Evolutionary conservation across 1,140 invertebrate species (phyloP), one percentile per base, ranked within the genome.

Genomic region (Drosophila elegans): DNA sequence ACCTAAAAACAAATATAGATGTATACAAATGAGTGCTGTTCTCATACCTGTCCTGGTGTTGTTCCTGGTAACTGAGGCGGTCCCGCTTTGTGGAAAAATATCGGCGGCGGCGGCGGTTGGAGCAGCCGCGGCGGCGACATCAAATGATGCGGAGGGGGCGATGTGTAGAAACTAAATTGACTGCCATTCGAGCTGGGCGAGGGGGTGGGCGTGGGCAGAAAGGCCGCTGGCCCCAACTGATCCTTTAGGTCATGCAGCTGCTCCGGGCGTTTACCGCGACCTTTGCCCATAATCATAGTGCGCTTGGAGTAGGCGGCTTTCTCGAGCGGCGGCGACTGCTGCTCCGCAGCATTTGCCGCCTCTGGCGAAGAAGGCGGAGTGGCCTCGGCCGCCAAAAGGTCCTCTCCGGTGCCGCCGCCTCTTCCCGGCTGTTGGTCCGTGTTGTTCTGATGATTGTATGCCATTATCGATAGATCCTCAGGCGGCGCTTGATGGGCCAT

Each of bases 171-270:
- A 29, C 49, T 80, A 2, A 88, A 88, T 25, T 83, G 72, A 38
- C 56, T 76, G 41, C 75, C 63, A 39, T 44, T 77, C 1, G 83
- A 53, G n/a, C 53, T 74, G 7, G 83, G 83, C 29, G 83, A 89
- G 11, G 84, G 83, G 3, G 80, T 76, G 11, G 74, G 74, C 3
- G 74, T 86, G 5, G 72, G 83, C 45, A 88, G 25, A n/a, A 80
- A 21, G 5, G 62, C 42, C 0, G 61, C 49, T 41, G 78, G 64
- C 1, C 52, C 52, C 6, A 76, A 41, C 3, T 60, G 34, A 48
- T 79, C 71, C 25, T 76, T 68, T 1, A 88, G 27, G 6, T 83
- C 61, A 0, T 64, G 27, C 9, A 88, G 36, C 13, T 66, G 83
- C n/a, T 83, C 79, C 9, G 82, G 83, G 0, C 78, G 83, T 36